These are phyloP conservation scores for Paedocypris sp. DNA, from an alignment of 2,113 vertebrate species.

Conservation along the genomic window DNA sequence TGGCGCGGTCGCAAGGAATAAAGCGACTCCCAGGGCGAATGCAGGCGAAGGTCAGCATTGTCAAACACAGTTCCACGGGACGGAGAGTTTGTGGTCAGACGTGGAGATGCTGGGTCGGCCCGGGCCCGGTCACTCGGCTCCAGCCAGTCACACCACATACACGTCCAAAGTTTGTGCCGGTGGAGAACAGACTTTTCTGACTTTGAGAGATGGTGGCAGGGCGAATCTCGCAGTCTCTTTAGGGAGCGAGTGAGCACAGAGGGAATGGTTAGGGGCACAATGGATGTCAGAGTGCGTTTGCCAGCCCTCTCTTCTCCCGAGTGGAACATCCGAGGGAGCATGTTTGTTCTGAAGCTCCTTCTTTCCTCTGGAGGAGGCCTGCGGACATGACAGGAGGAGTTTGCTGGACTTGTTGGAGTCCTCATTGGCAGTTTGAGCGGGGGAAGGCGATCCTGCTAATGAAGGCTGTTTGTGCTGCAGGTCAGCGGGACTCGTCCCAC, in stretches of 20 bases:
- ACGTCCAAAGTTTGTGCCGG: conserved; percentile 30
- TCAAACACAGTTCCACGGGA: conserved; percentile 28
- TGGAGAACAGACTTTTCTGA: conserved; percentile 36
- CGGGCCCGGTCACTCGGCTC: neutral
- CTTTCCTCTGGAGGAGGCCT: conserved; percentile 64
- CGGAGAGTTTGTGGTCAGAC: neutral
- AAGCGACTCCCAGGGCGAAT: conserved; percentile 12
- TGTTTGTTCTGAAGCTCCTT: conserved; percentile 69
- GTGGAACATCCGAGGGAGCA: conserved; percentile 73
- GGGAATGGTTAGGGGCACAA: conserved; percentile 55
- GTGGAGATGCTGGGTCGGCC: conserved; percentile 18
- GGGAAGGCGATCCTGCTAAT: conserved; percentile 42
- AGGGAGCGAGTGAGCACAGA: conserved; percentile 15
- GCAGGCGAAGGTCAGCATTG: conserved; percentile 39
- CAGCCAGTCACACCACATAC: conserved; percentile 20
- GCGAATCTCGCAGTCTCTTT: conserved; percentile 31
- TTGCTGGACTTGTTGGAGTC: conserved; percentile 66
- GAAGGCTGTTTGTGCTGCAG: conserved; percentile 4
- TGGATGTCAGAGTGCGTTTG: conserved; percentile 73
- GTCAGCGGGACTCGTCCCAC: too few species aligned
- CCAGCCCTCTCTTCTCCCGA: conserved; percentile 62
- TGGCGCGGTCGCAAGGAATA: conserved; percentile 41
- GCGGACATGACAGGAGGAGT: conserved; percentile 72
- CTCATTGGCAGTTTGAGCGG: conserved; percentile 65
- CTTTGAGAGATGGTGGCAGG: conserved; percentile 35